phyloP scores from a whole-genome alignment of 2,113 vertebrate species.

The Solea senegalensis region DNA sequence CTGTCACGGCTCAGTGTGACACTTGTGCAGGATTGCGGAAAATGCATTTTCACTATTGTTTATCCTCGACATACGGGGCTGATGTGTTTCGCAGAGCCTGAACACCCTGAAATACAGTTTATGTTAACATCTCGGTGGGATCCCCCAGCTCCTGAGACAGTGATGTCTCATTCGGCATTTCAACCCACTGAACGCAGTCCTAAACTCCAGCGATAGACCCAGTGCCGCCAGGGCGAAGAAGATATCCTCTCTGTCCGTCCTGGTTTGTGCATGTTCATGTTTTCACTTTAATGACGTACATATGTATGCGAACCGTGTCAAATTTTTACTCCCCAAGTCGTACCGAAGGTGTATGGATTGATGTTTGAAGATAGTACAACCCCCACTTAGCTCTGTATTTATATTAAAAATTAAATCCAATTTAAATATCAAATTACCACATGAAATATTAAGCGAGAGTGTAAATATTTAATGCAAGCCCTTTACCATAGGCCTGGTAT shows the following conservation, averaged over 20 bases:
- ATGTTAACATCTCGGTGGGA: too few species aligned
- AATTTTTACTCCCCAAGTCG: constrained; percentile 51
- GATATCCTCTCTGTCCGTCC: not conserved
- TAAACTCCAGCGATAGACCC: not conserved
- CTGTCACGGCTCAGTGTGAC: too few species aligned
- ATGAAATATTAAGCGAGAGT: constrained; percentile 79
- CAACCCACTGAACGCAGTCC: not conserved
- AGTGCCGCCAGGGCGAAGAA: not conserved
- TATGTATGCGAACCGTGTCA: constrained; percentile 47
- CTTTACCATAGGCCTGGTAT: constrained; percentile 75
- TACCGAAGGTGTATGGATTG: constrained; percentile 55
- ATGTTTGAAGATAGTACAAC: constrained; percentile 72
- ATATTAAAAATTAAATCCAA: constrained; percentile 84
- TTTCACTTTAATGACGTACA: constrained; percentile 25
- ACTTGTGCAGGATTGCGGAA: too few species aligned
- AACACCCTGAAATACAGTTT: too few species aligned
- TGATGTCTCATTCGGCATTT: not conserved
- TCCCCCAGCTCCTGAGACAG: not conserved
- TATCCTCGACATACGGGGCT: too few species aligned
- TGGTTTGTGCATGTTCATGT: constrained; percentile 9
- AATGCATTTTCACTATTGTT: too few species aligned
- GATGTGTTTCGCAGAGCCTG: too few species aligned
- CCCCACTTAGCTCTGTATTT: constrained; percentile 79
- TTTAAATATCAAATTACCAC: constrained; percentile 82
- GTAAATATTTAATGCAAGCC: constrained; percentile 83